phyloP scores from a whole-genome alignment of 1,140 invertebrate genomes.

The Drosophila cardini region DNA sequence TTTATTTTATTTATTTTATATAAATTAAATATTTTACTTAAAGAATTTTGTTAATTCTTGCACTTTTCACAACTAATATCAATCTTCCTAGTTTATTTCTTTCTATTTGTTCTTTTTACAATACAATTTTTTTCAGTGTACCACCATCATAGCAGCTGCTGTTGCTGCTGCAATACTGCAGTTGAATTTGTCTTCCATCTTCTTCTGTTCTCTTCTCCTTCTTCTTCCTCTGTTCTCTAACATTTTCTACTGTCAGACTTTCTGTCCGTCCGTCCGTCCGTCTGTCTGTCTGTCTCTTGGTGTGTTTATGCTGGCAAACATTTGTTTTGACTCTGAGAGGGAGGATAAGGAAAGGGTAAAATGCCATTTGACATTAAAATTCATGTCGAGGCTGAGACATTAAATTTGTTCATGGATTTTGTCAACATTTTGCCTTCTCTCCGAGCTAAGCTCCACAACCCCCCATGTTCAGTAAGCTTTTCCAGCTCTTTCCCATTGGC shows the following conservation, averaged over 20 bases:
- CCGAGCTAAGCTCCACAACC: neutral
- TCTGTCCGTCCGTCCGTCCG: neutral
- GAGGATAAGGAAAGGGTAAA: conserved; percentile 21
- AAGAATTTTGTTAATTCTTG: no score
- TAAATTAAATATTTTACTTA: no score
- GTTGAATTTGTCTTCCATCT: conserved; percentile 50
- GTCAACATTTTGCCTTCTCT: neutral
- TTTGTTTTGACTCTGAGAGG: conserved; percentile 67
- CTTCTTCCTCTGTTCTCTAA: neutral
- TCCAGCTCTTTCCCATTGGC: neutral
- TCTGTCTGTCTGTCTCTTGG: neutral
- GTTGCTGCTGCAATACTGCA: conserved; percentile 50
- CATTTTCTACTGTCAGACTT: neutral
- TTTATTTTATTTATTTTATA: no score
- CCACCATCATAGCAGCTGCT: conserved; percentile 28
- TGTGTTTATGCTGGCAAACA: conserved; percentile 59
- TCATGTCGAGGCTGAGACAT: conserved; percentile 54
- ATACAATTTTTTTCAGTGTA: no score
- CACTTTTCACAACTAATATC: no score
- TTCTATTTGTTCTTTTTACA: no score
- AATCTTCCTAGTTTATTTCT: no score
- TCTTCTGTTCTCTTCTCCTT: neutral
- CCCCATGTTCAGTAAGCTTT: no score
- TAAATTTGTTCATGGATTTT: conserved; percentile 62
- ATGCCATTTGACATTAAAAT: conserved; percentile 61